Evolutionary conservation across 2,888 invertebrate species (phyloP), one percentile per base, ranked within the genome.

Genomic region (Heliconius hortense): DNA sequence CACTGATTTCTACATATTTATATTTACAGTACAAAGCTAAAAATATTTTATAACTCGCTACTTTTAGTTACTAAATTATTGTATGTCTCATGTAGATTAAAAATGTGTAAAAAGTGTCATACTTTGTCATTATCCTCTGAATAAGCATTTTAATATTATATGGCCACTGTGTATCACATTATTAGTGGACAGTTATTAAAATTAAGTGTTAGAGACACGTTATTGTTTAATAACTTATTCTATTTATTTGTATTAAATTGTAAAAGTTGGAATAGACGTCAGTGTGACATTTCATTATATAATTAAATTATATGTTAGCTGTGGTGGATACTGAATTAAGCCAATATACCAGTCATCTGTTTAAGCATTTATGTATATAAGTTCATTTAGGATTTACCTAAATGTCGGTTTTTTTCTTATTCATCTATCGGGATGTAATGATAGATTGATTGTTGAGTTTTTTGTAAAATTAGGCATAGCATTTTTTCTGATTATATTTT

Each of bases 1-100:
- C 89, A 89, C 86, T 87, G 89, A 89, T 89, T 83, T 88, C 87
- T 91, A 76, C 68, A 72, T 71, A 39, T 66, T 66, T 66, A 73
- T 92, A 93, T 93, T 89, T 93, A 93, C 93, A 93, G 83, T 87
- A 87, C 87, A 87, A 90, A 89, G 90, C 91, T 90, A 90, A 90
- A 81, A 83, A 82, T 84, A 86, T 82, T 86, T 84, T 79, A 86
- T 88, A 87, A 84, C 85, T 87, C 86, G 85, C 88, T 89, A 90
- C 85, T 80, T 85, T 86, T 80, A 77, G 74, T 77, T 75, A 75
- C 79, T 80, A 79, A 72, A 70, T 78, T 79, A 80, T 80, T 80
- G 75, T 76, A 74, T 72, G 75, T 75, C 72, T 74, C 74, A 74
- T 77, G 75, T 78, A 69, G 72, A 66, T 69, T 74, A 69, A 75